Percentiles rank a stretch among this genome's conserved stretches.
Conservation (phyloP, 1,140 invertebrate genomes). For the Melipona quadrifasciata region DNA sequence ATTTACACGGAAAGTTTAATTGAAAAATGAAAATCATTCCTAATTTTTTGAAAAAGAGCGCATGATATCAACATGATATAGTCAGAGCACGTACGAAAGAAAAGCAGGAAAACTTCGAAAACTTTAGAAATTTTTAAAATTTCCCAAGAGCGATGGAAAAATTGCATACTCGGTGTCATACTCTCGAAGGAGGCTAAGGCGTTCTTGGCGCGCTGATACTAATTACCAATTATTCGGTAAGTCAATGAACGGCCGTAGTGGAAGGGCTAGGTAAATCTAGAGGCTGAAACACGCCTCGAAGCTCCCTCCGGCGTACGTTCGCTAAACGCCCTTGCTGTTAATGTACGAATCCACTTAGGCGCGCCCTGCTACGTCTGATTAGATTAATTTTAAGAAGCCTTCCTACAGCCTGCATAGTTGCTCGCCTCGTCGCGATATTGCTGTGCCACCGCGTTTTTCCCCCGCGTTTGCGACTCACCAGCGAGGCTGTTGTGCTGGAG, state of each 20-base stretch:
- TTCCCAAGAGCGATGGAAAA: not conserved
- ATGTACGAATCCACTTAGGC: constrained; percentile 54
- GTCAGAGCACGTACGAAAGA: no score
- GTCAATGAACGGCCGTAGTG: constrained; percentile 20
- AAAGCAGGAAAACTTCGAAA: no score
- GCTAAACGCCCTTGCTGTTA: constrained; percentile 38
- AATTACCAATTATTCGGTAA: constrained; percentile 44
- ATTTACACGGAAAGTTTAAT: no score
- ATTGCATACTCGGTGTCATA: not conserved
- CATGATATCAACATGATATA: no score
- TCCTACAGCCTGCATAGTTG: not conserved
- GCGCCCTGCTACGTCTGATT: constrained; percentile 38
- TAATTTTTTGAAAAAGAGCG: no score
- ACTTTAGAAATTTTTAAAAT: no score
- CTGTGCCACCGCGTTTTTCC: no score
- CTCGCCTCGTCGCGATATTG: not conserved
- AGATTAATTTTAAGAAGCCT: constrained; percentile 52
- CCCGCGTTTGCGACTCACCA: no score
- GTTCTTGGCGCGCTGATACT: not conserved
- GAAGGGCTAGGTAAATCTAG: constrained; percentile 41
- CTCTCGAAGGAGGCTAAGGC: not conserved
- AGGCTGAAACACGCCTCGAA: constrained; percentile 1
- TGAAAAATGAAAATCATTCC: no score
- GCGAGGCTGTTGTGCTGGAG: no score
- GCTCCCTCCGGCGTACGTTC: not conserved